phyloP scores from a whole-genome alignment of 2,888 invertebrate species.

The Chelonus formosanus region DNA sequence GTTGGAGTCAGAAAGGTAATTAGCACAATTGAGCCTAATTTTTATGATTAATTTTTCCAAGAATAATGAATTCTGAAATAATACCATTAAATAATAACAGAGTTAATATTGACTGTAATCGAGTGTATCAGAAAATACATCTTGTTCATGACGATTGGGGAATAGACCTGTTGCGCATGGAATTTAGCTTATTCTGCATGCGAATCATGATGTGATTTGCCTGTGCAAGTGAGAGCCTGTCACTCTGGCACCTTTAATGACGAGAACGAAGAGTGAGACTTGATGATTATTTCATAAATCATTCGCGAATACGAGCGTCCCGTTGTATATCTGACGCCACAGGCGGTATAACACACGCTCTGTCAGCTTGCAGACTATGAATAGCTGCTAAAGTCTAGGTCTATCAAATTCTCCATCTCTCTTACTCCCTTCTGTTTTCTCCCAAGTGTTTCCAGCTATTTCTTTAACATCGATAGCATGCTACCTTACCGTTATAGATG shows the following conservation, averaged over 20 bases:
- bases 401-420: constrained; percentile 1
- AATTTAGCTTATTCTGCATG: background rate
- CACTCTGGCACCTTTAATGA: constrained; percentile 39
- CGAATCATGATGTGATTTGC: constrained; percentile 5
- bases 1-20: too few species aligned
- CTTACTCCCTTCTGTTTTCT: constrained; percentile 8
- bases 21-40: too few species aligned
- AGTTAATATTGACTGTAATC: too few species aligned
- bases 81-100: too few species aligned
- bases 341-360: constrained; percentile 24
- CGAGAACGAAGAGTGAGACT: constrained; percentile 36
- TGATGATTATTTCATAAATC: constrained; percentile 42
- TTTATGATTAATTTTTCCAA: too few species aligned
- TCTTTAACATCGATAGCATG: constrained; percentile 19
- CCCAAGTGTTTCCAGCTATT: constrained; percentile 8
- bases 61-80: too few species aligned
- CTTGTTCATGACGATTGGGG: constrained; percentile 9
- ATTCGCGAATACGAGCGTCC: constrained; percentile 12
- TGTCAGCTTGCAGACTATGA: too few species aligned
- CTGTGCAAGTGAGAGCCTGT: constrained; percentile 18
- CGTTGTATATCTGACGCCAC: constrained; percentile 22
- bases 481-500: constrained; percentile 32
- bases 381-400: background rate
- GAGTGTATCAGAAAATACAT: constrained; percentile 8
- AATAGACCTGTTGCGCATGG: constrained; percentile 22